Conservation (phyloP, 1,140 invertebrate species). For the Parasteatoda tepidariorum region DNA sequence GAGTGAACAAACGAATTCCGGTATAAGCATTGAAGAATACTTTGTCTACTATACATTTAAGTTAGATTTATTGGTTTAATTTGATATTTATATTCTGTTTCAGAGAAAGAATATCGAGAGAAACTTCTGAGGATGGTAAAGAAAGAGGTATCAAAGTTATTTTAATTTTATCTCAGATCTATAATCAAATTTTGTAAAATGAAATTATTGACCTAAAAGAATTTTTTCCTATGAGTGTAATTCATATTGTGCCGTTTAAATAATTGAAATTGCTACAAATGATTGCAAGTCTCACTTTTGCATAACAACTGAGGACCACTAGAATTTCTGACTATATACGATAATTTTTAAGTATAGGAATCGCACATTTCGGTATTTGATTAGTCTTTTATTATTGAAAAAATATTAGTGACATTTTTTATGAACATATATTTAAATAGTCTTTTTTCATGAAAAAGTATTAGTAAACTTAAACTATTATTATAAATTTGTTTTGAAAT, state of each 20-base stretch:
- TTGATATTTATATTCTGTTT: conserved; percentile 62
- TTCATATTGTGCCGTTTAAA: neutral
- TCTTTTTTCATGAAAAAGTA: too few species aligned
- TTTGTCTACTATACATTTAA: neutral
- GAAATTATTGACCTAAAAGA: neutral
- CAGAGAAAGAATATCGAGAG: conserved; percentile 73
- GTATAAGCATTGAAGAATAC: neutral
- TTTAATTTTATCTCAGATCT: neutral
- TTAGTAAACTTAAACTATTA: neutral
- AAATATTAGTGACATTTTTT: too few species aligned
- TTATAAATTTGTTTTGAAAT: neutral
- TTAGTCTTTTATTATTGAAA: too few species aligned
- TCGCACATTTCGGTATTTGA: too few species aligned
- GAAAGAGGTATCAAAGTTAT: conserved; percentile 76
- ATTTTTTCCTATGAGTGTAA: neutral
- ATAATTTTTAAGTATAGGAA: too few species aligned
- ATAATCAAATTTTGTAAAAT: conserved; percentile 10
- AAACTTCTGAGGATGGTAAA: conserved; percentile 82
- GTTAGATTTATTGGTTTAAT: neutral
- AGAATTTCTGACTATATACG: neutral
- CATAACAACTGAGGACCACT: neutral
- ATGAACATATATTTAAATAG: neutral
- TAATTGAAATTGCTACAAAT: neutral
- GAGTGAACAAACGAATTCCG: conserved; percentile 24
- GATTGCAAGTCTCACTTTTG: neutral